Conservation (phyloP, 2,113 vertebrate species). For the Ptychochromis oligacanthus region DNA sequence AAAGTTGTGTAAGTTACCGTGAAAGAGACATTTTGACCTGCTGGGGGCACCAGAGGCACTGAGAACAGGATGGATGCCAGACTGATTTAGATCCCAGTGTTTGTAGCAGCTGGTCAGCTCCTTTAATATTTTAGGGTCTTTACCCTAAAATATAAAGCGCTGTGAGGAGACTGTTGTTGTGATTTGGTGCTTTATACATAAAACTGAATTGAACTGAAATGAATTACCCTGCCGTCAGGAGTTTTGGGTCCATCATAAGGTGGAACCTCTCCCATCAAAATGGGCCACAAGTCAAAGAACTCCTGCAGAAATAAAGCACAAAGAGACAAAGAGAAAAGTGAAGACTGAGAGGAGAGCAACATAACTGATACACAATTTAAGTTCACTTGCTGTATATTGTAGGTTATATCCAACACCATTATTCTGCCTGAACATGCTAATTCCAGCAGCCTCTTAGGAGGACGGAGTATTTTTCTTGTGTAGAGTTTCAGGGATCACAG, state of each 20-base stretch:
- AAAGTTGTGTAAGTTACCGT: neutral
- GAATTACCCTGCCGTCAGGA: constrained; percentile 84
- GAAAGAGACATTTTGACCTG: neutral
- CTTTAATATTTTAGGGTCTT: too few relatives aligned
- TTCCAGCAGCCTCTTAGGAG: neutral
- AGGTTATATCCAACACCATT: neutral
- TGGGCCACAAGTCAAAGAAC: constrained; percentile 84
- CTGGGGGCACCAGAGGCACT: neutral
- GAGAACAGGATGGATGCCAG: neutral
- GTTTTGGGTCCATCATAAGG: constrained; percentile 84
- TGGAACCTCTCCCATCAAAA: constrained; percentile 83
- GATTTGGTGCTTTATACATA: too few relatives aligned
- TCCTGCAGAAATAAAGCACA: constrained; percentile 68
- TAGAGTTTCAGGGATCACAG: neutral
- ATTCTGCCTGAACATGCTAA: neutral
- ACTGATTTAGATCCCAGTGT: neutral
- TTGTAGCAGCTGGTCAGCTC: too few relatives aligned
- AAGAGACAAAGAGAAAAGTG: neutral
- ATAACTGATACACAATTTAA: neutral
- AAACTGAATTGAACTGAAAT: too few relatives aligned
- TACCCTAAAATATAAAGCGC: too few relatives aligned
- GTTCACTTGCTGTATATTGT: neutral
- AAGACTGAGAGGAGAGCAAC: neutral
- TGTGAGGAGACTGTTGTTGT: too few relatives aligned
- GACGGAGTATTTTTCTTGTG: neutral